phyloP scores from a whole-genome alignment of 2,888 invertebrate species.

The Nomada ruficornis region DNA sequence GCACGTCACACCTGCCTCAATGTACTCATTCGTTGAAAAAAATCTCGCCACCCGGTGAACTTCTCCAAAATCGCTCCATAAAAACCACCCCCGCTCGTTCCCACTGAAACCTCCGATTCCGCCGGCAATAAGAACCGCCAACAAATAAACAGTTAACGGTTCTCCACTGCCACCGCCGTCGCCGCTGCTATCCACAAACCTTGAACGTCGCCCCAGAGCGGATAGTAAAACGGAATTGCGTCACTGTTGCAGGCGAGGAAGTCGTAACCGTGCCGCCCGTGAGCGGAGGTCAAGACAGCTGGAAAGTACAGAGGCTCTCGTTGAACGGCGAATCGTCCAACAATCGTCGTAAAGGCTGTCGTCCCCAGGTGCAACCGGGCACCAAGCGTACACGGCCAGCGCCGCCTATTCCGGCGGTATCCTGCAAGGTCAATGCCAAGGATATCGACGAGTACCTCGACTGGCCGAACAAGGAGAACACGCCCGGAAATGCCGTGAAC shows the following conservation, averaged over 20 bases:
- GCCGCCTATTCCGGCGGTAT: conserved; percentile 71
- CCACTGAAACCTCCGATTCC: not conserved
- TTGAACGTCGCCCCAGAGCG: conserved; percentile 3
- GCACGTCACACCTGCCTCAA: no score
- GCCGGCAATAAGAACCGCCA: not conserved
- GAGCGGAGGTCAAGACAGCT: conserved; percentile 71
- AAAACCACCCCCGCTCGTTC: not conserved
- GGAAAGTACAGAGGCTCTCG: conserved; percentile 73
- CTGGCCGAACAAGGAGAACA: conserved; percentile 80
- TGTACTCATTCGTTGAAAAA: no score
- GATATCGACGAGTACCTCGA: conserved; percentile 77
- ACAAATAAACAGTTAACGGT: conserved; percentile 5
- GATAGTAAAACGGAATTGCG: conserved; percentile 17
- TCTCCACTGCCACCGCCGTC: no score
- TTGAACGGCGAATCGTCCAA: conserved; percentile 71
- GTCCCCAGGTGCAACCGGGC: conserved; percentile 69
- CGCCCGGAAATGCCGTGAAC: conserved; percentile 76
- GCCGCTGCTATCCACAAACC: not conserved
- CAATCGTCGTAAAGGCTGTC: conserved; percentile 70
- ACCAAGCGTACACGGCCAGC: conserved; percentile 60
- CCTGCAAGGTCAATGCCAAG: conserved; percentile 77
- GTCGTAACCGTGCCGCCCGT: conserved; percentile 72
- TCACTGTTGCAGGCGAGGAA: conserved; percentile 79
- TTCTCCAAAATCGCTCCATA: no score
- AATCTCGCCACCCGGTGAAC: no score